Evolutionary conservation across 2,113 vertebrate species (phyloP).

Genomic region (Pholis gunnellus): DNA sequence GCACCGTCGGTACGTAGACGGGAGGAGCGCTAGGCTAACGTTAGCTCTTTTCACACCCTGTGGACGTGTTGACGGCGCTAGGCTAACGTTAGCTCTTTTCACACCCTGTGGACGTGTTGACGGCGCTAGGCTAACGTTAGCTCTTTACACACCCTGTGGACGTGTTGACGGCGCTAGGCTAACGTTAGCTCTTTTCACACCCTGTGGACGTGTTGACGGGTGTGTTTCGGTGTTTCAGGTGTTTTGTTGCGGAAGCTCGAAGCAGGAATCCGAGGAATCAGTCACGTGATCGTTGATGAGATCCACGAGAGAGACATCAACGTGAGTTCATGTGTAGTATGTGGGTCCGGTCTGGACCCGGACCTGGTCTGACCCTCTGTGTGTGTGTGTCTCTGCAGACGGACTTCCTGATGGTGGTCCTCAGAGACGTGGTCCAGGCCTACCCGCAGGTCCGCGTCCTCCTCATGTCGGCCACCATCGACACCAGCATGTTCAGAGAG

Average conservation of each 20-base stretch:
- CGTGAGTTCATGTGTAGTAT: constrained; percentile 81
- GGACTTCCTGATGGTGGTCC: constrained; percentile 96
- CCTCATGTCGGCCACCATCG: constrained; percentile 99
- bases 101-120: background rate
- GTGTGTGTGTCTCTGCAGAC: constrained; percentile 82
- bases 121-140: too few species aligned
- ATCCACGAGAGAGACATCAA: constrained; percentile 98
- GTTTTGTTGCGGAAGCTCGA: constrained; percentile 96
- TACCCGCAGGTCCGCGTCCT: constrained; percentile 93
- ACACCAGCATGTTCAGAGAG: constrained; percentile 96
- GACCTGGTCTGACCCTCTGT: background rate
- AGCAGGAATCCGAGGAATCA: constrained; percentile 95
- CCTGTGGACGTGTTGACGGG: background rate
- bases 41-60: background rate
- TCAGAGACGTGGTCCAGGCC: constrained; percentile 92
- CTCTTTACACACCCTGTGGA: too few species aligned
- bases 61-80: background rate
- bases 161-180: too few species aligned
- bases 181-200: too few species aligned
- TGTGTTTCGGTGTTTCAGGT: constrained; percentile 78
- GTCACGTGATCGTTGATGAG: constrained; percentile 98
- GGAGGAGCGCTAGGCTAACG: too few species aligned
- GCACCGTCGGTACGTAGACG: constrained; percentile 90
- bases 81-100: too few species aligned
- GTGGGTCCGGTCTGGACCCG: too few species aligned